phyloP scores from a whole-genome alignment of 2,888 invertebrate genomes.

The Drosophila birchii region DNA sequence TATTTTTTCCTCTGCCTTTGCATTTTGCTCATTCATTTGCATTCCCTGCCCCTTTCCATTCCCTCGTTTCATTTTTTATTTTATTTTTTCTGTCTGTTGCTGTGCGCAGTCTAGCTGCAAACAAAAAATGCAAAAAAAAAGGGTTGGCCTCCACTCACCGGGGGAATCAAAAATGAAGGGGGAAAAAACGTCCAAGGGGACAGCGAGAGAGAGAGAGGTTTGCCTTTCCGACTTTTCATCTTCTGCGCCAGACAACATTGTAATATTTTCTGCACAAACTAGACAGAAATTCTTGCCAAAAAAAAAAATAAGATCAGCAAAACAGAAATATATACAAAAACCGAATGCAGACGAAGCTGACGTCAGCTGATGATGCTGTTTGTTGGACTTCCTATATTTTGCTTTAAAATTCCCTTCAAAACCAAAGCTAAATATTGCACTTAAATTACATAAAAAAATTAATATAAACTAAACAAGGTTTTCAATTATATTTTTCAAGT shows the following conservation, averaged over 20 bases:
- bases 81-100: conserved; percentile 37
- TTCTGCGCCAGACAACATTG: conserved; percentile 44
- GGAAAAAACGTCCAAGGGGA: conserved; percentile 19
- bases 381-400: conserved; percentile 12
- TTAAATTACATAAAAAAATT: conserved; percentile 5
- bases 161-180: conserved; percentile 25
- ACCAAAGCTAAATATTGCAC: conserved; percentile 18
- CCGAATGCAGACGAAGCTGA: conserved; percentile 31
- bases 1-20: conserved; percentile 45
- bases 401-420: conserved; percentile 6
- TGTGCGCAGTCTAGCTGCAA: conserved; percentile 37
- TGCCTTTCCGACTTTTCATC: conserved; percentile 31
- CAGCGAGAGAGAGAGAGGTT: not conserved
- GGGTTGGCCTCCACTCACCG: conserved; percentile 41
- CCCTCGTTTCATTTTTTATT: not conserved
- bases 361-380: conserved; percentile 45
- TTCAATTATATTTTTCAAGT: not conserved
- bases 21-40: conserved; percentile 75
- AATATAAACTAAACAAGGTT: not conserved
- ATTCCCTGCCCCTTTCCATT: conserved; percentile 40
- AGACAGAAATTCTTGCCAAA: conserved; percentile 37
- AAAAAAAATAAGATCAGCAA: conserved; percentile 17
- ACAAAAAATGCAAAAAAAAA: conserved; percentile 28
- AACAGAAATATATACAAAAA: conserved; percentile 15
- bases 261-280: conserved; percentile 46